Evolutionary conservation across 1,140 invertebrate species (phyloP).

Genomic region (Drosophila mojavensis): DNA sequence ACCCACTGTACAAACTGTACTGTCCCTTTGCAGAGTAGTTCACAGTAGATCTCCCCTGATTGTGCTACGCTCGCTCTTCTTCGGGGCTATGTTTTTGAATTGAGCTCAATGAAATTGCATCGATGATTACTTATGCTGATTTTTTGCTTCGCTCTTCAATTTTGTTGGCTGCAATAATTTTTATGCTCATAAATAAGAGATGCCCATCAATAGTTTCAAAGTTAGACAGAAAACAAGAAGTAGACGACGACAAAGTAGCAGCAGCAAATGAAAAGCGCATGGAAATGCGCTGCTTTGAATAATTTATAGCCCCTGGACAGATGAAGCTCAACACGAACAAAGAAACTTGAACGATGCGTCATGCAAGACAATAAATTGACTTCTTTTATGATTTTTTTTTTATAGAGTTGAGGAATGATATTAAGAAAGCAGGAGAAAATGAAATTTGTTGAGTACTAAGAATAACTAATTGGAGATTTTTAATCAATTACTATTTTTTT

Average conservation of each 20-base stretch:
- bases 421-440: constrained; percentile 22
- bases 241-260: not conserved
- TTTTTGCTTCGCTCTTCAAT: constrained; percentile 60
- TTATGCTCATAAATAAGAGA: constrained; percentile 68
- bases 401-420: constrained; percentile 26
- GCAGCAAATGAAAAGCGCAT: constrained; percentile 50
- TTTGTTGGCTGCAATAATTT: constrained; percentile 55
- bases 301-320: constrained; percentile 59
- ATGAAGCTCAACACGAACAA: constrained; percentile 31
- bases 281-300: constrained; percentile 72
- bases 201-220: constrained; percentile 35
- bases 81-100: constrained; percentile 72
- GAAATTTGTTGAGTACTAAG: too few relatives aligned
- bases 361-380: constrained; percentile 49
- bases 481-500: too few relatives aligned
- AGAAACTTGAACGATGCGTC: constrained; percentile 50
- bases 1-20: too few relatives aligned
- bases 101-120: constrained; percentile 77
- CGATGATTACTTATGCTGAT: constrained; percentile 78
- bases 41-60: too few relatives aligned
- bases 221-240: not conserved
- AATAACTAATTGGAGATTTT: too few relatives aligned
- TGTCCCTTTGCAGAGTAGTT: not conserved
- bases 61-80: not conserved
- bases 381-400: constrained; percentile 2